These are phyloP conservation scores for Saguinus imperator DNA, from an alignment of 2,113 vertebrate species.

Conservation along the genomic window DNA sequence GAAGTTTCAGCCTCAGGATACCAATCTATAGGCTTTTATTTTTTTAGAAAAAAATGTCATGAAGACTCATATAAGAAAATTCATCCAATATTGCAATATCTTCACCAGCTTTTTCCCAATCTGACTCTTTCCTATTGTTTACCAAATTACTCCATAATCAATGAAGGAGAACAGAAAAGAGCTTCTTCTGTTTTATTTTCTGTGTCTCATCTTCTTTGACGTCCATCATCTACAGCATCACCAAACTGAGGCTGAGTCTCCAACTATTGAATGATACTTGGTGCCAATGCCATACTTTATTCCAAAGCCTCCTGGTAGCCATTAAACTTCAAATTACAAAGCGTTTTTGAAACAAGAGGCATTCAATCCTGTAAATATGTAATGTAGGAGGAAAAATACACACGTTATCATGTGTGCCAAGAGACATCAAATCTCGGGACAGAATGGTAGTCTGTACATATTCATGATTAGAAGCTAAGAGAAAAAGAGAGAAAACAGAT, in stretches of 20 bases:
- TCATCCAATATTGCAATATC: not conserved
- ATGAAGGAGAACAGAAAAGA: not conserved
- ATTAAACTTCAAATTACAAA: not conserved
- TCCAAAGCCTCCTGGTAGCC: not conserved
- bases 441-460: not conserved
- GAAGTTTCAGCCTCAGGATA: not conserved
- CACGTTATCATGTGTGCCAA: not conserved
- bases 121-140: not conserved
- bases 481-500: not conserved
- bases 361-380: not conserved
- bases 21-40: not conserved
- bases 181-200: not conserved
- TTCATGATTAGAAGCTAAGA: not conserved
- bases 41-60: not conserved
- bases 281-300: rapidly evolving
- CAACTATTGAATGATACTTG: not conserved
- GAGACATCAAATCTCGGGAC: not conserved
- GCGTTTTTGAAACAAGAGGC: not conserved
- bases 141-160: not conserved
- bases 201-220: not conserved
- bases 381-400: not conserved
- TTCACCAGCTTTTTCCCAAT: not conserved
- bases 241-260: not conserved
- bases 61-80: not conserved
- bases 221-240: not conserved